These are phyloP conservation scores for Numenius phaeopus DNA, from an alignment of 2,797 vertebrate species.

Conservation along the genomic window DNA sequence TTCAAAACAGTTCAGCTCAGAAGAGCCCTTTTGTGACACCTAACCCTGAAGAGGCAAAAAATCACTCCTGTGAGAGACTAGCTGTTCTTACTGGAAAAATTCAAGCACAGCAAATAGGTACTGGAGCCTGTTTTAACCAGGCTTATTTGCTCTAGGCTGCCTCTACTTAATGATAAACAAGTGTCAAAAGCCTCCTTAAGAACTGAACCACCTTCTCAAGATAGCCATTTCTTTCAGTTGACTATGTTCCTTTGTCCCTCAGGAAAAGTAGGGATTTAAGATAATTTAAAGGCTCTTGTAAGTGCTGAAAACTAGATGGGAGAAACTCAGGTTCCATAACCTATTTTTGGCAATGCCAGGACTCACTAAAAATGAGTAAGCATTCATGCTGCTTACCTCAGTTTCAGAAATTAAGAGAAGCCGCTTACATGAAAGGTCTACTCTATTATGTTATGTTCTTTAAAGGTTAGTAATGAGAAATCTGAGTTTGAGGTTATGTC, in stretches of 20 bases:
- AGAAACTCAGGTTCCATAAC: not conserved
- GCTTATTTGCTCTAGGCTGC: not conserved
- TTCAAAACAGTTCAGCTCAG: not conserved
- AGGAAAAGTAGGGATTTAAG: not conserved
- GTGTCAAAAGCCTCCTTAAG: slow-evolving; percentile 30
- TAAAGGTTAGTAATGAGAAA: slow-evolving; percentile 22
- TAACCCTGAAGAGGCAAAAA: not conserved
- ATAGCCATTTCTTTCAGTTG: not conserved
- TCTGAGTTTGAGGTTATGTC: not conserved
- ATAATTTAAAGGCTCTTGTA: slow-evolving; percentile 14
- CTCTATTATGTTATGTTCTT: not conserved
- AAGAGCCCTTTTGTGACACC: not conserved
- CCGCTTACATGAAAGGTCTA: not conserved
- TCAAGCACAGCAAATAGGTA: not conserved
- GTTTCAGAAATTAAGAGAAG: slow-evolving; percentile 8
- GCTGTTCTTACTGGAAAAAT: not conserved
- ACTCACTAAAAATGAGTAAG: not conserved
- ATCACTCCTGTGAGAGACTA: not conserved
- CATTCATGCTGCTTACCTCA: not conserved
- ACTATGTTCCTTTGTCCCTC: not conserved
- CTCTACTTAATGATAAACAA: slow-evolving; percentile 6
- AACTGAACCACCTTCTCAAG: not conserved
- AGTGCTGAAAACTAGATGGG: not conserved
- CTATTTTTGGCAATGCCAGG: not conserved
- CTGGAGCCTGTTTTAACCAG: not conserved